Evolutionary conservation across 2,797 vertebrate genomes (phyloP).

Genomic region (Eleutherodactylus coqui): DNA sequence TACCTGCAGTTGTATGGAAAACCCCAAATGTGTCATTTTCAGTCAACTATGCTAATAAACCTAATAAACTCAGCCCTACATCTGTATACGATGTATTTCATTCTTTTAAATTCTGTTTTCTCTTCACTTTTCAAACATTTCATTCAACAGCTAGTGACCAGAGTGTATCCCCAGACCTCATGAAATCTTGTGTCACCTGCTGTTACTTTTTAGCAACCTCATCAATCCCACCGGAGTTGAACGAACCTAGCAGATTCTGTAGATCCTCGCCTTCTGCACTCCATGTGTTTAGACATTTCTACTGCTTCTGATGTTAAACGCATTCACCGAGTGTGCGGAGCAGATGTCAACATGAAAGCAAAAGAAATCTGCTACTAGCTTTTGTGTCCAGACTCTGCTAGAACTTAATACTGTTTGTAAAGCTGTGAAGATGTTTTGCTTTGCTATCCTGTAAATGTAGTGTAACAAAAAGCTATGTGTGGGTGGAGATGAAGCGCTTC

Average conservation of each 20-base stretch:
- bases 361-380: constrained; percentile 71
- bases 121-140: constrained; percentile 21
- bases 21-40: neutral
- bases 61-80: neutral
- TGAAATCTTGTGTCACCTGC: constrained; percentile 76
- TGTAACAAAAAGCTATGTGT: constrained; percentile 45
- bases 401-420: constrained; percentile 65
- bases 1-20: neutral
- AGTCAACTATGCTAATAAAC: neutral
- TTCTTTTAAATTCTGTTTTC: neutral
- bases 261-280: constrained; percentile 66
- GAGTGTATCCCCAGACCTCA: neutral
- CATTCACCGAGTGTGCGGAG: constrained; percentile 75
- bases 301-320: constrained; percentile 78
- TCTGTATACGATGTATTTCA: neutral
- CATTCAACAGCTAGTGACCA: neutral
- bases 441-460: constrained; percentile 51
- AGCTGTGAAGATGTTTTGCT: constrained; percentile 57
- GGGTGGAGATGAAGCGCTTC: constrained; percentile 27
- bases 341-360: constrained; percentile 83
- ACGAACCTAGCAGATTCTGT: constrained; percentile 66
- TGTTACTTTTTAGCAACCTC: constrained; percentile 86
- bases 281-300: constrained; percentile 73
- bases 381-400: constrained; percentile 78
- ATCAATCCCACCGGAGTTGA: constrained; percentile 74